Base-by-base conservation (phyloP, 2,888 invertebrate species). In the Agriopis leucophaearia region DNA sequence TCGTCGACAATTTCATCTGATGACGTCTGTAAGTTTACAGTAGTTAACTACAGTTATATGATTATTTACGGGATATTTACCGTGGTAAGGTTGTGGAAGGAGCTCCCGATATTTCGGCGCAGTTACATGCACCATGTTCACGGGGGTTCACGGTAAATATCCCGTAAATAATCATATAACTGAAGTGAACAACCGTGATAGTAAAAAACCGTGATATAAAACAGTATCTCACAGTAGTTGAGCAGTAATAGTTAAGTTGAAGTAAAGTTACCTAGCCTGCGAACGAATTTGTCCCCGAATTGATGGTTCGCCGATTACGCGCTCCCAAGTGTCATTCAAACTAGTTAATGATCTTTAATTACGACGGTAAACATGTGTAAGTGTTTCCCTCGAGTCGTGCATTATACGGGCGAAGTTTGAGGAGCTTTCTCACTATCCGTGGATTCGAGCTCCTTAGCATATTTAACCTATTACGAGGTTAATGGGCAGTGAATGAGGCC, bases 391-490 rank as follows among this genome's bases (percentile, higher is more conserved):
- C 35, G 68, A 51, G 71, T 74, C 71, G 55, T 62, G 47, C 63
- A 66, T 71, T 73, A 74, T 64, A 71, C 58, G 70, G 71, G 66
- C 72, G 70, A 84, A 84, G 72, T 83, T 86, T 72, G 68, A 76
- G 74, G 71, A 78, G 74, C 72, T 76, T 77, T 74, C 77, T 70
- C 73, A 70, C 74, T 74, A 79, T 81, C 80, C 83, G 74, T 81
- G 80, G 83, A 81, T 81, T 81, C 77, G 76, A 75, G 79, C 87
- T 88, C 81, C 85, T 91, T 90, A 89, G 88, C 90, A 90, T 92
- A 90, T 91, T 92, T 87, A 88, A 88, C 86, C 85, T 88, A 88
- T 90, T 91, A 90, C 84, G 81, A 86, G 86, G 88, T 88, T 89
- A 92, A 92, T 91, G 88, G 89, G 86, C 87, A 86, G 88, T 88